Base-by-base conservation (phyloP, 2,888 invertebrate species). In the Melanchra persicariae region DNA sequence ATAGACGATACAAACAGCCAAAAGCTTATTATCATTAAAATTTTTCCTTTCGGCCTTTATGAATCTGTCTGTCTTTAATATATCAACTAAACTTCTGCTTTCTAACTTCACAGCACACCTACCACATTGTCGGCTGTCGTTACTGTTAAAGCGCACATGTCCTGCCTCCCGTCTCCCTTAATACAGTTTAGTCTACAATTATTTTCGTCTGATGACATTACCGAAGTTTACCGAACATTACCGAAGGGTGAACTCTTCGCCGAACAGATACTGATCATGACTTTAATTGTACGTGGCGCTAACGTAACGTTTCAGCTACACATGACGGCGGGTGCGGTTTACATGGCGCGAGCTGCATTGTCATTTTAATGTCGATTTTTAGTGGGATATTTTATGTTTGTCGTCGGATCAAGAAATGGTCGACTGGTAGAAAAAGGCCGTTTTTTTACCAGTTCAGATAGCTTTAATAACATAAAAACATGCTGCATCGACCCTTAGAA, bases 261-360 rank as follows among this genome's bases (percentile, higher is more conserved):
- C 87, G 94, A 94, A 95, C 94, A 93, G 95, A 95, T 95, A 95
- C 92, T 88, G 90, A 95, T 95, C 96, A 89, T 89, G 91, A 91
- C 87, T 94, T 94, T 95, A 95, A 95, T 95, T 95, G 95, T 93
- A 95, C 90, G 93, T 93, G 96, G 95, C 95, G 94, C 93, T 95
- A 94, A 94, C 92, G 93, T 91, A 91, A 94, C 91, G 92, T 92
- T 92, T 92, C 90, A 89, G 91, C 90, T 91, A 91, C 90, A 91
- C 91, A 89, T 91, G 90, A 78, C 78, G 60, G 47, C 58, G 70
- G 54, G 70, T 55, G 64, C 34, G 87, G 92, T 24, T 92, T 90
- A 94, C 90, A 94, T 93, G 90, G 15, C 37, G 72, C 63, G 17
- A 49, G 2, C 26, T 70, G 66, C 17, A 49, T n/a, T 6, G 19